phyloP scores from a whole-genome alignment of 2,113 vertebrate genomes.

The Castor canadensis region DNA sequence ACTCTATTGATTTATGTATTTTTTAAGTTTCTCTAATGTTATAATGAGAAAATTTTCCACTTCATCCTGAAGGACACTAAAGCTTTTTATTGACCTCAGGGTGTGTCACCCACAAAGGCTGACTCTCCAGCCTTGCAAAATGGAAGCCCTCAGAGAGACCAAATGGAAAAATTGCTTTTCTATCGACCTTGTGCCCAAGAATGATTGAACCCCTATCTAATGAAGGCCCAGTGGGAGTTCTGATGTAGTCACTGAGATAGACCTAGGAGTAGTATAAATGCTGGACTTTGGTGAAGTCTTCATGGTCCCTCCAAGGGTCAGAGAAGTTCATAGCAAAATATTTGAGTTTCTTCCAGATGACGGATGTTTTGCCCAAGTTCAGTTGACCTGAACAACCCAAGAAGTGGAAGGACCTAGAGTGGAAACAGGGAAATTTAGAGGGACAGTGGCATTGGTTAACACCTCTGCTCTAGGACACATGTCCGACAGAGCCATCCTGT shows the following conservation, averaged over 20 bases:
- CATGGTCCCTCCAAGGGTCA: neutral
- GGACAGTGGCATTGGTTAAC: fast-evolving
- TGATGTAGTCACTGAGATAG: neutral
- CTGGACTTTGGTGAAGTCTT: neutral
- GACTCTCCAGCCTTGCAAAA: neutral
- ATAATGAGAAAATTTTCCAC: slow-evolving; percentile 57
- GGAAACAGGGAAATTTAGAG: neutral
- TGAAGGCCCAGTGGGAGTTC: slow-evolving; percentile 25
- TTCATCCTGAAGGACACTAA: slow-evolving; percentile 45
- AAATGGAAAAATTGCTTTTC: slow-evolving; percentile 73
- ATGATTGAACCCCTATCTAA: slow-evolving; percentile 45
- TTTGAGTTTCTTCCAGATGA: neutral
- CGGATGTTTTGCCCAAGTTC: neutral
- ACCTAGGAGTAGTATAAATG: slow-evolving; percentile 30
- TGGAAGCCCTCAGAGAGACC: slow-evolving; percentile 44
- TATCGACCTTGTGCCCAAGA: neutral
- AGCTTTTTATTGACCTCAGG: slow-evolving; percentile 24
- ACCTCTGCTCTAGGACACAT: neutral
- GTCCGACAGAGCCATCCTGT: neutral
- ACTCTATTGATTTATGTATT: slow-evolving; percentile 52
- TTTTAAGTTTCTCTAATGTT: slow-evolving; percentile 60
- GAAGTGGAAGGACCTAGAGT: neutral
- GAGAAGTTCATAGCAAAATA: neutral
- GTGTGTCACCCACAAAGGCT: neutral
- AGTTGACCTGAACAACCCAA: neutral